Base-by-base conservation (phyloP, 2,888 invertebrate genomes). In the Mythimna pallens region DNA sequence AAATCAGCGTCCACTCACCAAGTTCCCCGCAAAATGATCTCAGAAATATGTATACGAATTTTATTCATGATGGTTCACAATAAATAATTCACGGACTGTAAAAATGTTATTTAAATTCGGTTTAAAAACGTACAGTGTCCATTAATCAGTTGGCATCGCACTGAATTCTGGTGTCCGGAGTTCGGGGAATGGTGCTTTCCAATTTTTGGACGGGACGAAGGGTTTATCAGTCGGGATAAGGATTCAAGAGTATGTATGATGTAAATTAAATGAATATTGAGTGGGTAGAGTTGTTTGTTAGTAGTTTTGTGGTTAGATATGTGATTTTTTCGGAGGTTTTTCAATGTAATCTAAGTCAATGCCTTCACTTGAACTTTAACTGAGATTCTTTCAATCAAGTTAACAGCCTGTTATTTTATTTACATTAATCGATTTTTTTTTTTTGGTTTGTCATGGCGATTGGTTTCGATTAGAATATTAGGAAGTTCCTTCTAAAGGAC, bases 61-160 rank as follows among this genome's bases (percentile, higher is more conserved):
- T 88, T 86, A 87, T 89, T 88, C 88, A 86, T 82, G 79, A 84
- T 79, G 71, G 81, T 43, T 9, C 47, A 70, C 73, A 76, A 89
- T 90, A 88, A 91, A 91, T 91, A 89, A 91, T 91, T 91, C 90
- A 89, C 89, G 86, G 84, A 88, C 80, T 89, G 87, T 88, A 90
- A 91, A 91, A 92, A 88, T 89, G 88, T 88, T 89, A 88, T 90
- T 91, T 89, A 89, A 90, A 89, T 89, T 89, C 87, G 84, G 81
- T 90, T 90, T 47, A 86, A 86, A 90, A 89, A 81, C 87, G 84
- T 78, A 80, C 80, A 63, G 71, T 52, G 73, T 82, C 84, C 87
- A 89, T 91, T 89, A 87, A 91, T 92, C 90, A 89, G 86, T 77
- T 68, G 67, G 67, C 74, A 79, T 82, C 80, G 68, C 71, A 70